Evolutionary conservation across 2,113 vertebrate species (phyloP), one percentile per base, ranked within the genome.

Genomic region (human (Homo sapiens)): DNA sequence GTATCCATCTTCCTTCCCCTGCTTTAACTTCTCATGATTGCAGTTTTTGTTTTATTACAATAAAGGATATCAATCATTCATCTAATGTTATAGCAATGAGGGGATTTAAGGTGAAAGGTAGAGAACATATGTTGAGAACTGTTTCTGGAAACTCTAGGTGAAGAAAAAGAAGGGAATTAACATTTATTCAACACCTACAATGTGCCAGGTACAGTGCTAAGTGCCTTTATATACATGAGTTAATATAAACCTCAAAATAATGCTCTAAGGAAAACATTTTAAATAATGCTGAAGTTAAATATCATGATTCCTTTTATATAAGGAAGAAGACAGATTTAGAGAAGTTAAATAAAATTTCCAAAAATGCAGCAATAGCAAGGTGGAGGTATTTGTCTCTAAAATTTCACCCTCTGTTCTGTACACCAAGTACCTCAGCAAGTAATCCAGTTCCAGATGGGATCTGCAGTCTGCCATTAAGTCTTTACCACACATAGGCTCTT

Each of bases 341-440:
- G 30, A 95, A 87, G 27, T 84, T 76, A 90, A 72, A 16, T 72
- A 87, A 93, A 83, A 48, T 90, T 81, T 84, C 84, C 70, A 64
- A n/a, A 68, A 40, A 43, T 9, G 23, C 1, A 76, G 27, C n/a
- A 76, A 55, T 50, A 94, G 32, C 80, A 84, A 35, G 2, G 23
- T 75, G 50, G 6, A 35, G 25, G 8, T 50, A 17, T 57, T 92
- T 87, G 55, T 35, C 80, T 79, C 83, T 93, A 35, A 59, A 84
- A 79, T 52, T 84, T 43, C 30, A 32, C 10, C 20, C 22, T 70
- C 75, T n/a, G 22, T 73, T 52, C 57, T 76, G 9, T 38, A 61
- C 12, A 76, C 18, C 61, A 84, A 84, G 48, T 45, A 55, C 40
- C 20, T 89, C 38, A 81, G 35, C 4, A 43, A 85, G 72, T 27